A percentile compares a stretch with the other conserved stretches of the same genome.
Evolutionary conservation across 2,888 invertebrate genomes (phyloP).

Genomic region (Lycia hirtaria): DNA sequence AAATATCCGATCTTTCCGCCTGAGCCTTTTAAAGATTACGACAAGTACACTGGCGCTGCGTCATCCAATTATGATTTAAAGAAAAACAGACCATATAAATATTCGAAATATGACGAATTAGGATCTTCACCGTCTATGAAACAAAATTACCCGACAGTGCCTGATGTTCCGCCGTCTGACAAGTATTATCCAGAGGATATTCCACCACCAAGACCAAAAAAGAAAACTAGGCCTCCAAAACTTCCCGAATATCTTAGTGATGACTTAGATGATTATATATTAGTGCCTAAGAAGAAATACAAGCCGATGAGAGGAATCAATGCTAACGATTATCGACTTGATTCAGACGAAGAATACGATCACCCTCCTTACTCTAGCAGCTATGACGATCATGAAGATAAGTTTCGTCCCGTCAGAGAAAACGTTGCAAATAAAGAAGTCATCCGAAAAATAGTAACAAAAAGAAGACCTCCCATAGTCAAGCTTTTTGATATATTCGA

Average conservation of each 20-base stretch:
- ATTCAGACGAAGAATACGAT: constrained; percentile 69
- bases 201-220: constrained; percentile 66
- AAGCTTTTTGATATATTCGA: constrained; percentile 78
- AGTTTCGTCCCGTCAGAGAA: constrained; percentile 57
- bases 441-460: constrained; percentile 72
- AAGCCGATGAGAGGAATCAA: constrained; percentile 63
- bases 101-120: constrained; percentile 61
- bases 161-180: constrained; percentile 61
- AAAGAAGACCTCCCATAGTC: constrained; percentile 69
- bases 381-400: constrained; percentile 64
- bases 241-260: constrained; percentile 61
- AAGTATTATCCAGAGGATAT: constrained; percentile 65
- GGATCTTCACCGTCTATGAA: constrained; percentile 55
- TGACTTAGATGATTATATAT: constrained; percentile 70
- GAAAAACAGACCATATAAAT: constrained; percentile 63
- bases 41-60: constrained; percentile 66
- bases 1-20: constrained; percentile 59
- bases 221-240: constrained; percentile 67
- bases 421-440: constrained; percentile 62
- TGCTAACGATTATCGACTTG: constrained; percentile 61
- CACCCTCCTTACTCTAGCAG: constrained; percentile 55
- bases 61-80: constrained; percentile 65
- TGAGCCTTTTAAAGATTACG: constrained; percentile 64
- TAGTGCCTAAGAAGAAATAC: constrained; percentile 76
- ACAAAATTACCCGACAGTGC: constrained; percentile 57